These are phyloP conservation scores for Catalaphyllia jardinei DNA, from an alignment of 64 coral and sea anemone genomes.

Conservation along the genomic window DNA sequence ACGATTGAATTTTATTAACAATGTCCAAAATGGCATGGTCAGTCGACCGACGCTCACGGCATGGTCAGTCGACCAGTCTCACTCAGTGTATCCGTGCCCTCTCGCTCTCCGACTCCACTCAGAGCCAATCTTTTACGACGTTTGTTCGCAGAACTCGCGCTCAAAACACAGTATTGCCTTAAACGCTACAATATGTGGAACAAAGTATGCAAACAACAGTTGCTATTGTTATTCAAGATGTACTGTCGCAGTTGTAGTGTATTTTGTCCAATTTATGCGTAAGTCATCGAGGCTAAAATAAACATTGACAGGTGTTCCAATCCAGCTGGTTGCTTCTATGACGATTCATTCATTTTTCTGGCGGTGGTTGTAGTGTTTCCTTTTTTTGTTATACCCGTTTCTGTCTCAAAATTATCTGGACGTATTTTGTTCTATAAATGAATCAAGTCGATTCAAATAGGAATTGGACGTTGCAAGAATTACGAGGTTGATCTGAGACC, in stretches of 20 bases:
- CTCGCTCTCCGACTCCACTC: too few relatives aligned
- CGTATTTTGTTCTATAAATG: not conserved
- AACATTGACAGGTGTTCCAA: constrained; percentile 9
- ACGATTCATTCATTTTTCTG: not conserved
- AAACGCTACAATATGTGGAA: not conserved
- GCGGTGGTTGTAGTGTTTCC: not conserved
- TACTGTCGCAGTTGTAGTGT: not conserved
- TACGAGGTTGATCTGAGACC: not conserved
- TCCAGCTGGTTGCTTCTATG: not conserved
- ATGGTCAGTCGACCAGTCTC: too few relatives aligned
- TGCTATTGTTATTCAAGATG: not conserved
- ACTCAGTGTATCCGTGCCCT: too few relatives aligned
- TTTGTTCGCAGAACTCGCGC: not conserved
- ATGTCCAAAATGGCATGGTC: too few relatives aligned
- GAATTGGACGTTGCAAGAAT: too few relatives aligned
- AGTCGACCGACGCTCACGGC: too few relatives aligned
- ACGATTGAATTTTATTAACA: too few relatives aligned
- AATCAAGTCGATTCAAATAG: too few relatives aligned
- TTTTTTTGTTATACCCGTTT: not conserved
- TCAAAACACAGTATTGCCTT: not conserved
- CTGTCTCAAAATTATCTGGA: not conserved
- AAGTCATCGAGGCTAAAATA: not conserved
- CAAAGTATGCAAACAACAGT: not conserved
- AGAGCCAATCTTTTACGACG: not conserved
- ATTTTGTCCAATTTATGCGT: not conserved